Percentiles rank a stretch among this genome's conserved stretches.
These are phyloP conservation scores for Linurgus olivaceus DNA, from an alignment of 2,797 vertebrate species.

Conservation along the genomic window DNA sequence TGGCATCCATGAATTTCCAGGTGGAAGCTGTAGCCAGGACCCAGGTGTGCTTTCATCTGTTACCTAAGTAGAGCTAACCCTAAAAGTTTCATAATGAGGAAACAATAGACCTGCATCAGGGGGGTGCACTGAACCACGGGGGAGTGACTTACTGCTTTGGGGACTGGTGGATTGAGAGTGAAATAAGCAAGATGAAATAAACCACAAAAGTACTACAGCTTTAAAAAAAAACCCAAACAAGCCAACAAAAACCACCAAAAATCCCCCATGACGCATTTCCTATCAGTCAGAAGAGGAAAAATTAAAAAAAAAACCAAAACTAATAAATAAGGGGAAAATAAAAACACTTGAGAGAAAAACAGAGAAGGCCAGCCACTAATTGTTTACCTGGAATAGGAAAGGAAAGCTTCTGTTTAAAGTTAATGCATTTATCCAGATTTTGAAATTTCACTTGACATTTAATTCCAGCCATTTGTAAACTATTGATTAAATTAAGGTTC, in stretches of 20 bases:
- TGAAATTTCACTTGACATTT: conserved; percentile 32
- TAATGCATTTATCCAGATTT: conserved; percentile 9
- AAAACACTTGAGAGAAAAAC: not conserved
- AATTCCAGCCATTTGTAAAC: not conserved
- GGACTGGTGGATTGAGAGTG: too few species aligned
- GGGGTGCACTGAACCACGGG: too few species aligned
- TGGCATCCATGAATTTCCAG: not conserved
- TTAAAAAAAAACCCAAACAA: not conserved
- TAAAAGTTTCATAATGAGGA: not conserved
- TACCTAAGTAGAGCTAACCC: not conserved
- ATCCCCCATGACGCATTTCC: not conserved
- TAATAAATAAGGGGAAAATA: not conserved
- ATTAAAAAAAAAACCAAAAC: not conserved
- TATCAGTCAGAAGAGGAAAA: not conserved
- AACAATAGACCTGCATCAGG: not conserved
- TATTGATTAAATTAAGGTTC: conserved; percentile 7
- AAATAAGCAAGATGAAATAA: not conserved
- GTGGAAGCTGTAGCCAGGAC: not conserved
- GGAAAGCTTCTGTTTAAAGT: not conserved
- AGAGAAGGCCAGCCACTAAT: not conserved
- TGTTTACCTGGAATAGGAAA: not conserved
- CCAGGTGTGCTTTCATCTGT: not conserved
- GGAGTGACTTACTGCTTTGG: not conserved
- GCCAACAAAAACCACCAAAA: too few species aligned
- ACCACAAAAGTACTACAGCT: not conserved